Conservation (phyloP, 2,888 invertebrate genomes). For the Micoletzkya japonica region DNA sequence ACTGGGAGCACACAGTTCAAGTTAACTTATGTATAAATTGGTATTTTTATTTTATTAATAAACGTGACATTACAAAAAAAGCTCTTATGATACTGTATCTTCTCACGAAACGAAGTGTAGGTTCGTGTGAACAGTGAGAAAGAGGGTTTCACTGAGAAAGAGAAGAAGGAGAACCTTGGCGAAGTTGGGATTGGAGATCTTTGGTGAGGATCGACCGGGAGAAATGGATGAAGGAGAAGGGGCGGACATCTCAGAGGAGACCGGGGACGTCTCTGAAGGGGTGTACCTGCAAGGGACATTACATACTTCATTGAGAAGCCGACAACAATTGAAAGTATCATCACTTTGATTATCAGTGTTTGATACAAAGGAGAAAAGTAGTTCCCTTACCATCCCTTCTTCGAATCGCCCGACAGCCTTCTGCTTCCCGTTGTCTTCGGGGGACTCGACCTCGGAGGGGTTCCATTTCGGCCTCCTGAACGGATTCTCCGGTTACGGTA, state of each 20-base stretch:
- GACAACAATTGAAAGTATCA: background rate
- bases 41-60: too few relatives aligned
- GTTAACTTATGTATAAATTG: too few relatives aligned
- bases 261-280: constrained; percentile 7
- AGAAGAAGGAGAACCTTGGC: too few relatives aligned
- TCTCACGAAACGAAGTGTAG: too few relatives aligned
- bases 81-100: too few relatives aligned
- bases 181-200: constrained; percentile 16
- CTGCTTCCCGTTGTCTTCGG: constrained; percentile 11
- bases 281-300: constrained; percentile 6
- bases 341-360: background rate
- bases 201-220: background rate
- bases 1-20: too few relatives aligned
- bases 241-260: constrained; percentile 21
- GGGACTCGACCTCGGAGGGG: constrained; percentile 3
- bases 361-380: background rate
- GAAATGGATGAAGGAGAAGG: constrained; percentile 27
- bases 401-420: constrained; percentile 7
- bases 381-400: constrained; percentile 19
- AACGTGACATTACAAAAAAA: too few relatives aligned
- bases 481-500: background rate
- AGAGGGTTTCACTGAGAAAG: too few relatives aligned
- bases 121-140: too few relatives aligned
- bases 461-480: constrained; percentile 21
- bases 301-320: background rate